Evolutionary conservation across 2,113 vertebrate genomes (phyloP), one percentile per base, ranked within the genome.

Genomic region (Channa argus): DNA sequence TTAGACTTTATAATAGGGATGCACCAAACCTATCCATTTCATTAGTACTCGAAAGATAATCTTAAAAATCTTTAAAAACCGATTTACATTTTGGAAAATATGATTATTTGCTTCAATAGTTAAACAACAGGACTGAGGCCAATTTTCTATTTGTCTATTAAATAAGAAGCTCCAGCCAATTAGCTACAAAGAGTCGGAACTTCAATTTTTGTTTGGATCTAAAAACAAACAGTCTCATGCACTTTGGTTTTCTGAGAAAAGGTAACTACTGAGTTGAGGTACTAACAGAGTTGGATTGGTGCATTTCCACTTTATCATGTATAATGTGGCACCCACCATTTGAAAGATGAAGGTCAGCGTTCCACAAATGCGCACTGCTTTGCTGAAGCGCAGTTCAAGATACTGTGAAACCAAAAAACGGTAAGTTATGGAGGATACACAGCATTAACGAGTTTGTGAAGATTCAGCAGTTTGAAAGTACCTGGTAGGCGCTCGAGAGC

Each of bases 311-410:
- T 41, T 41, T 41, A 41, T 4, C 6, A 5, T 41, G 4, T 41
- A 41, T 41, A 24, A 33, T 58, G 33, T 24, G 52, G 13, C 15
- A 76, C 96, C 89, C 84, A 97, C 97, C 95, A 96, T 98, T 66
- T 98, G 97, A 92, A 97, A 97, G 87, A 99, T 98, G 90, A 98
- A 99, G 53, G 96, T 96, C 82, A 95, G 0, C 0, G 97, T 99
- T 14, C 97, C 97, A 0, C 95, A 95, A 41, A 98, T 3, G 0
- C 97, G 90, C 51, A 97, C 96, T 0, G 91, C 84, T 93, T 96
- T 98, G 87, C 91, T 96, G 91, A 99, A 99, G n/a, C 97, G 96
- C 56, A 98, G 93, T 63, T 98, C 97, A 77, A 99, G 88, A 85
- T 99, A 98, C 97, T 99, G 88, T 1, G 6, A 70, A 24, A 5